These are phyloP conservation scores for Sminthopsis crassicaudata DNA, from an alignment of 2,113 vertebrate species.

Conservation along the genomic window DNA sequence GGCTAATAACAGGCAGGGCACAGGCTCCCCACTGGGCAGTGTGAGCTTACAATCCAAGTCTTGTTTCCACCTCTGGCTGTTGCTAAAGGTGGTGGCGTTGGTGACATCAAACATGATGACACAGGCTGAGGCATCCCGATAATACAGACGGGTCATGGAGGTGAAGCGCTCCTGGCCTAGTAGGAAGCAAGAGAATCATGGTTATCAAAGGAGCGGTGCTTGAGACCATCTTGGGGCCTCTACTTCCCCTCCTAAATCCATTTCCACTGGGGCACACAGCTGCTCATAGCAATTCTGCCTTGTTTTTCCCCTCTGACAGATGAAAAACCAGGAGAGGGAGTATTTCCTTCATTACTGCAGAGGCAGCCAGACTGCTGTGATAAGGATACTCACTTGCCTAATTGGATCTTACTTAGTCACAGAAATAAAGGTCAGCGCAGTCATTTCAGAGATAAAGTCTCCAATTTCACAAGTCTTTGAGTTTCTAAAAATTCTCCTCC, in stretches of 20 bases:
- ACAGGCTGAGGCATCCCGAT: constrained; percentile 89
- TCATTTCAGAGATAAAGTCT: not conserved
- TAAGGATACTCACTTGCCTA: not conserved
- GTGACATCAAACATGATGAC: constrained; percentile 93
- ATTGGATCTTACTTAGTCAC: not conserved
- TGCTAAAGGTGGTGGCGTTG: constrained; percentile 87
- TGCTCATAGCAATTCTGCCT: not conserved
- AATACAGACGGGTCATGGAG: constrained; percentile 93
- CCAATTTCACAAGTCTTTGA: not conserved
- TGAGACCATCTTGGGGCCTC: not conserved
- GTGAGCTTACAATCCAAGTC: constrained; percentile 90
- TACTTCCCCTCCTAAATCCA: not conserved
- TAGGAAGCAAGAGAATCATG: not conserved
- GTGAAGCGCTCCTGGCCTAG: constrained; percentile 94
- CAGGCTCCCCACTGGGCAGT: constrained; percentile 81
- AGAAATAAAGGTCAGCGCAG: not conserved
- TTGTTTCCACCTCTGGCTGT: constrained; percentile 90
- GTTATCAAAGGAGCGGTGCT: not conserved
- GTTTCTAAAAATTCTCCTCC: not conserved
- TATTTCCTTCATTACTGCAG: not conserved
- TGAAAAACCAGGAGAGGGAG: constrained; percentile 2
- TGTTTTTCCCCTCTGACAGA: constrained; percentile 36
- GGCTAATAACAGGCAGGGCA: constrained; percentile 93
- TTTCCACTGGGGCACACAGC: not conserved
- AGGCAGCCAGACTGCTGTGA: not conserved